Conservation (phyloP, 2,888 invertebrate species). For the Luperina testacea region DNA sequence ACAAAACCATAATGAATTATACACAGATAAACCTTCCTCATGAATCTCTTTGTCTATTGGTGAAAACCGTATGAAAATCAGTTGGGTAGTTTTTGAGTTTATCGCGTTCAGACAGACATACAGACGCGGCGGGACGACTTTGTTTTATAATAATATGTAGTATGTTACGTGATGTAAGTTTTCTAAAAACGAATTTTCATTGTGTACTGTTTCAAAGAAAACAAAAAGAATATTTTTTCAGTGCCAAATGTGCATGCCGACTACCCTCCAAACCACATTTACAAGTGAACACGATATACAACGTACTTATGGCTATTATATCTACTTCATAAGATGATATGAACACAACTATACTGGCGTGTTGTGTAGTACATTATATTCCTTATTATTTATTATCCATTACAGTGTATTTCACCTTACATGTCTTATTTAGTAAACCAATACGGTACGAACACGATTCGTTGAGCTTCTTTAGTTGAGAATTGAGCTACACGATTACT, state of each 20-base stretch:
- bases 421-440: conserved; percentile 8
- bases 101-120: neutral
- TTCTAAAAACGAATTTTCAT: neutral
- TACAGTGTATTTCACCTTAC: neutral
- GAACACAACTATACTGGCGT: conserved; percentile 64
- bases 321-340: conserved; percentile 70
- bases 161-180: neutral
- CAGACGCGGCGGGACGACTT: neutral
- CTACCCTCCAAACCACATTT: conserved; percentile 26
- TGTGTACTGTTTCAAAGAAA: neutral
- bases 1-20: neutral
- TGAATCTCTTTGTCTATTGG: neutral
- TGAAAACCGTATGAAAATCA: neutral
- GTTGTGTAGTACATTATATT: conserved; percentile 11
- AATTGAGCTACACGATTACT: neutral
- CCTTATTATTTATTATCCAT: conserved; percentile 10
- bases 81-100: neutral
- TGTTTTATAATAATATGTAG: neutral
- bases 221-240: too few species aligned
- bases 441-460: neutral
- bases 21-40: too few species aligned
- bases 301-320: conserved; percentile 30
- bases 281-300: conserved; percentile 15
- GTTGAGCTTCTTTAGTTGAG: neutral
- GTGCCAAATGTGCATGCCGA: neutral